phyloP scores from a whole-genome alignment of 2,797 vertebrate genomes.

The Xenops minutus region DNA sequence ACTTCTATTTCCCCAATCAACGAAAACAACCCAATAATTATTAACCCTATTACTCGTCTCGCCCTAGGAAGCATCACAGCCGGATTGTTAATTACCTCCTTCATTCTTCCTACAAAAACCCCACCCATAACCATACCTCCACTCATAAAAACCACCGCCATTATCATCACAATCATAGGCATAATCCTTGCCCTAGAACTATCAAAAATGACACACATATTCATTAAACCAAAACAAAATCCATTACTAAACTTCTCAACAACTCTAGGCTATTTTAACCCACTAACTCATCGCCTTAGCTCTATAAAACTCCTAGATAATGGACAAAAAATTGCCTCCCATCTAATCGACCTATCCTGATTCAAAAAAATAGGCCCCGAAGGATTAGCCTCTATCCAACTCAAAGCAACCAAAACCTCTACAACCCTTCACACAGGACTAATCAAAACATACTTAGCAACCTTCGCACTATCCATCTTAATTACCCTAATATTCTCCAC shows the following conservation, averaged over 20 bases:
- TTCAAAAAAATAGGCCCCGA: background rate
- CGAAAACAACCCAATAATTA: rapidly evolving
- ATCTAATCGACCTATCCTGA: rapidly evolving
- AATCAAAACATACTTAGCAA: background rate
- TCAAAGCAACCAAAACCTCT: background rate
- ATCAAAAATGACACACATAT: background rate
- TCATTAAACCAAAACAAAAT: background rate
- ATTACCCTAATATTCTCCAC: background rate
- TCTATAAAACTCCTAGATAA: rapidly evolving
- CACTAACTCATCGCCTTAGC: rapidly evolving
- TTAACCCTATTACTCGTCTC: rapidly evolving
- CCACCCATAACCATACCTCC: rapidly evolving
- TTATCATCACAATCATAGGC: rapidly evolving
- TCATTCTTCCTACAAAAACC: rapidly evolving
- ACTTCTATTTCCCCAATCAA: rapidly evolving
- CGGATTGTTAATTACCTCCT: rapidly evolving
- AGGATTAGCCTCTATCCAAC: background rate
- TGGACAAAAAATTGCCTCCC: background rate
- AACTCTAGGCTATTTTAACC: background rate
- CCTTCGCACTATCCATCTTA: rapidly evolving
- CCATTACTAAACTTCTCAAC: rapidly evolving
- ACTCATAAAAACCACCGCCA: rapidly evolving
- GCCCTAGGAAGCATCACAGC: rapidly evolving
- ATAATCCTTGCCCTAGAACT: rapidly evolving
- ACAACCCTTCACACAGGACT: background rate